Evolutionary conservation across 2,113 vertebrate genomes (phyloP).

Genomic region (Prionailurus bengalensis): DNA sequence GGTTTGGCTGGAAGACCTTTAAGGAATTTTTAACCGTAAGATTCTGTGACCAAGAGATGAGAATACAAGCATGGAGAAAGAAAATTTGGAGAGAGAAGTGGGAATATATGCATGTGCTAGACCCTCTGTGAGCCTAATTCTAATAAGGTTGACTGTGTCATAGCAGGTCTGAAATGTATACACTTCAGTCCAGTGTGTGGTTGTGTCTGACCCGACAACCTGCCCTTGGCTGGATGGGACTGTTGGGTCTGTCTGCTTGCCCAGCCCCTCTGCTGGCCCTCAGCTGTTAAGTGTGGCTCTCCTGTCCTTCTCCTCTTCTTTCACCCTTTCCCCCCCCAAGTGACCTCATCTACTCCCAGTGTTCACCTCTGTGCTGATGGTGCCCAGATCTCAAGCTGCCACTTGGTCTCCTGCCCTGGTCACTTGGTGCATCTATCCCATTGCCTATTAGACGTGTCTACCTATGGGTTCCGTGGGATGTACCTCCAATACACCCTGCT

Average conservation of each 20-base stretch:
- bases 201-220: background rate
- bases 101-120: background rate
- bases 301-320: background rate
- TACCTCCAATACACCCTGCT: background rate
- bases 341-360: background rate
- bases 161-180: background rate
- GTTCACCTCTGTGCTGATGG: background rate
- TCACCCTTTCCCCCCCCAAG: background rate
- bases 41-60: constrained; percentile 2
- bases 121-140: background rate
- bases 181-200: background rate
- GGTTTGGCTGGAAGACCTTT: background rate
- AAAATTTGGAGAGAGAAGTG: background rate
- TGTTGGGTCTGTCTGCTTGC: background rate
- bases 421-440: background rate
- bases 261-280: background rate
- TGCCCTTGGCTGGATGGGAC: background rate
- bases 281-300: background rate
- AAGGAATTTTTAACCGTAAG: background rate
- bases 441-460: background rate
- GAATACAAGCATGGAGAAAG: background rate
- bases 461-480: background rate
- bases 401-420: background rate
- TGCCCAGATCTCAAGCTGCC: background rate
- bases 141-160: background rate